Evolutionary conservation across 2,888 invertebrate genomes (phyloP), one percentile per base, ranked within the genome.

Genomic region (Drosophila eohydei): DNA sequence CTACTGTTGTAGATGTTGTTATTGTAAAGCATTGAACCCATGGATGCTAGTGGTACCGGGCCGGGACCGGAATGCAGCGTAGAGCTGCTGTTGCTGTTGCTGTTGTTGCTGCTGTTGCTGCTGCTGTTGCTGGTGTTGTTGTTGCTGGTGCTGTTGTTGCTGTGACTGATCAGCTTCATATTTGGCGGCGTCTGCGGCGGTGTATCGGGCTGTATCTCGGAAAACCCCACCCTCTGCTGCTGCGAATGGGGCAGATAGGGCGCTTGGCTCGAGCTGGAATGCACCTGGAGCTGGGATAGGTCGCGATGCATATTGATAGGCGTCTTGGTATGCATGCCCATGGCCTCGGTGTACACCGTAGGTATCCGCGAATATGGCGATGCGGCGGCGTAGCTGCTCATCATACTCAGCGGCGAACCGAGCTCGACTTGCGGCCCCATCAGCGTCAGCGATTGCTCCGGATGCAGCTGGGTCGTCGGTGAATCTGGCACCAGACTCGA

Each of bases 161-260:
- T 79, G 85, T 70, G 84, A 21, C 59, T 72, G 78, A 75, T 80
- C 91, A 97, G 95, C 93, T 97, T 97, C 96, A 97, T 96, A 94
- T 96, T 97, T 91, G 97, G 97, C 79, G 97, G 97, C 65, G 97
- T 98, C 93, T 97, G 97, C 2, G 97, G 97, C 78, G 97, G 97
- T 50, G 97, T 97, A 93, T 97, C 97, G 83, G 92, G 95, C 90
- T 96, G 95, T 91, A 97, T 95, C 93, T 97, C 96, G 91, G 97
- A 96, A 94, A 97, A 96, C 91, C 96, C 95, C 93, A 96, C 95
- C 81, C 88, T 58, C 76, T 90, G 91, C 76, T 87, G 90, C 59
- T 84, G 86, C 56, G 80, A 74, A 70, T 67, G 80, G 51, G 84
- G 80, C 62, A 67, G 78, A 26, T 85, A 76, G 60, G 83, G 78